Percentiles rank a stretch among this genome's conserved stretches.
Conservation (phyloP, 2,797 vertebrate species). For the Intellagama lesueurii region DNA sequence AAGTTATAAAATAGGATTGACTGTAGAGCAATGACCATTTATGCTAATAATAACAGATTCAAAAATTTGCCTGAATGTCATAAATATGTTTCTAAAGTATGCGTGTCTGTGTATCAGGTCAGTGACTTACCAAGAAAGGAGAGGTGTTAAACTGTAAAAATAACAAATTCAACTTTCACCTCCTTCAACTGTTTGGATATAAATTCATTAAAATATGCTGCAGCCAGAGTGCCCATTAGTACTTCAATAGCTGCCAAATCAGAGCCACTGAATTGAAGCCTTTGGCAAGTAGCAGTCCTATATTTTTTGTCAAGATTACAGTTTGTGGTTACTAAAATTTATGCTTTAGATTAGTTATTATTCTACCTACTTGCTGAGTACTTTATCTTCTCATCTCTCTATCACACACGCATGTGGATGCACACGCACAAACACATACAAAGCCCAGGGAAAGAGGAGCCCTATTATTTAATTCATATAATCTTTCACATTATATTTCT, state of each 20-base stretch:
- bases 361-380: background rate
- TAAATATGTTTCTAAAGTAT: conserved; percentile 46
- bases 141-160: background rate
- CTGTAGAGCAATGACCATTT: conserved; percentile 56
- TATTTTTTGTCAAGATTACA: no score
- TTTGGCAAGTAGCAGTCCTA: no score
- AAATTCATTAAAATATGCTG: no score
- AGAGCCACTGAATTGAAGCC: no score
- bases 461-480: conserved; percentile 36
- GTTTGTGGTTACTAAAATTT: no score
- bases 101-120: background rate
- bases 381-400: background rate
- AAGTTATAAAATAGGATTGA: conserved; percentile 59
- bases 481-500: background rate
- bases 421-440: no score
- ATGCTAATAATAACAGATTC: conserved; percentile 51
- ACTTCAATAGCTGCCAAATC: no score
- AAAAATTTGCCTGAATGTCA: conserved; percentile 52
- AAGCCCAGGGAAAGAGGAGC: background rate
- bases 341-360: background rate
- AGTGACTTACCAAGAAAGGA: background rate
- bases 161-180: background rate
- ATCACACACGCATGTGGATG: no score
- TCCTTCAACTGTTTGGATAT: no score
- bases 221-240: no score